These are phyloP conservation scores for Eleutherodactylus coqui DNA, from an alignment of 2,797 vertebrate genomes.

Conservation along the genomic window DNA sequence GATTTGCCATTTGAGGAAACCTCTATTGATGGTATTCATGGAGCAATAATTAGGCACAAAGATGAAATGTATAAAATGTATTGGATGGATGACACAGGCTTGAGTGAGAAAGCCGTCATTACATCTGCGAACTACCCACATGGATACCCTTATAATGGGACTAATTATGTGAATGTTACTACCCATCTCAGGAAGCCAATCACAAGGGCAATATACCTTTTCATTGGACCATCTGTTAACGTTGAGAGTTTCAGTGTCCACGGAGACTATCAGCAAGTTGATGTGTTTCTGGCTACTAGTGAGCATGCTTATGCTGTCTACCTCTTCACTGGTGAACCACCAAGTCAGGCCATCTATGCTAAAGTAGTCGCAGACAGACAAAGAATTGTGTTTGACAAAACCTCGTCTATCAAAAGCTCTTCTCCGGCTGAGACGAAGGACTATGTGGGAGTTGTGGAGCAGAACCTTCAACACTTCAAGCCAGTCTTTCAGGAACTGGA, in stretches of 20 bases:
- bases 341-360: constrained; percentile 83
- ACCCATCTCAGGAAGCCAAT: constrained; percentile 83
- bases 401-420: constrained; percentile 69
- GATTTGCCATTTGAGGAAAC: constrained; percentile 87
- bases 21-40: constrained; percentile 82
- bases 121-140: constrained; percentile 88
- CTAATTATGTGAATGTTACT: constrained; percentile 94
- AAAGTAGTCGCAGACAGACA: constrained; percentile 86
- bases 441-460: constrained; percentile 84
- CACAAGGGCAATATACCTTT: constrained; percentile 90
- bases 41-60: constrained; percentile 85
- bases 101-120: constrained; percentile 83
- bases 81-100: constrained; percentile 95
- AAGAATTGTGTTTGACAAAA: constrained; percentile 89
- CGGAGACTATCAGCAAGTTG: constrained; percentile 85
- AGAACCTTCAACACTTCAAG: constrained; percentile 90
- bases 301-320: constrained; percentile 87
- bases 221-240: constrained; percentile 88
- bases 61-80: constrained; percentile 91
- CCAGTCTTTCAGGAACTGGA: constrained; percentile 95
- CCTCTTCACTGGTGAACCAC: constrained; percentile 83
- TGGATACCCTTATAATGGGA: constrained; percentile 93
- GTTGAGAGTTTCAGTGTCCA: constrained; percentile 90
- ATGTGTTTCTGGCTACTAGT: constrained; percentile 85
- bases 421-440: constrained; percentile 83